Evolutionary conservation across 2,113 vertebrate species (phyloP), one percentile per base, ranked within the genome.

Genomic region (Perca fluviatilis): DNA sequence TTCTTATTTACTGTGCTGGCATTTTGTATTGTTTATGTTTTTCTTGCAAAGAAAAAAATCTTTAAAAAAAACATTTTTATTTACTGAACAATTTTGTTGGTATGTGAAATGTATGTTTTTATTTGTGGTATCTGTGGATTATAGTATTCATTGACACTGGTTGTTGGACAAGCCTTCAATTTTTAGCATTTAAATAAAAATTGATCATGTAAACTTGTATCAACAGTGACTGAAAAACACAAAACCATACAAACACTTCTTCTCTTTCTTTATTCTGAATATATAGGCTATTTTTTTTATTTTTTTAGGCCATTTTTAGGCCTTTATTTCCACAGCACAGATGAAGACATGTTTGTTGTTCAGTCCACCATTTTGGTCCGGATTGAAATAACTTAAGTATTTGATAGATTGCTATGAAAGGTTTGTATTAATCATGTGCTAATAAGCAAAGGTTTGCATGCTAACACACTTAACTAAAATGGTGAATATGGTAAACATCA

Each of bases 171-270:
- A 91, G 86, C 49, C 58, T 72, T 84, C 36, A n/a, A 79, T 88
- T 89, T 90, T 84, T 87, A 91, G 86, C 11, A 68, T 89, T 88
- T 81, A 64, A 90, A 92, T 94, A 90, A 92, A 92, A 88, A 79
- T 43, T 47, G 0, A 62, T 57, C 3, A 78, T 54, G 60, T 78
- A 36, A 82, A 86, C 18, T 36, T 84, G 25, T 50, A 30, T 69
- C 16, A 77, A 19, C 51, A 33, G 43, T 85, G 76, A 66, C 16
- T 49, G 16, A 21, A 63, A 25, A 60, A 12, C 27, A 57, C 50
- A 21, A 74, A 61, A 61, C 21, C 3, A 33, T 18, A 10, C 54
- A 30, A 16, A 18, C 5, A 57, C 25, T 71, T 67, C 14, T 36
- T 19, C 18, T 61, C 57, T 46, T 49, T 63, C 19, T 54, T 68